Evolutionary conservation across 2,888 invertebrate genomes (phyloP).

Genomic region (Pyrrhosoma nymphula): DNA sequence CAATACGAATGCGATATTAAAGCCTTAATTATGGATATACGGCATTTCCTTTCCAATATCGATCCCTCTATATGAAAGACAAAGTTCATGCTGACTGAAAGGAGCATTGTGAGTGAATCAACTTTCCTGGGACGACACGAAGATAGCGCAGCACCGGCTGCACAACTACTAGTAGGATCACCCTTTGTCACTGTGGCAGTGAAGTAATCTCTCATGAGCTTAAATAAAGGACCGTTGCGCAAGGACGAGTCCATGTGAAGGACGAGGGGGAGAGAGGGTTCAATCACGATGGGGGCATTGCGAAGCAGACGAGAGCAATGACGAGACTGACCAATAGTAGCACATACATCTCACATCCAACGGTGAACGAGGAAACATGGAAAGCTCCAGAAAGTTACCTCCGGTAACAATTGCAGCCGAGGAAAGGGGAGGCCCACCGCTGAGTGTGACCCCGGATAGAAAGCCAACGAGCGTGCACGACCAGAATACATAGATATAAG

Average conservation of each 20-base stretch:
- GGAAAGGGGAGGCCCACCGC: background rate
- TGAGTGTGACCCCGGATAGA: background rate
- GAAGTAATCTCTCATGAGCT: conserved; percentile 21
- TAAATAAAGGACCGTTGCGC: conserved; percentile 21
- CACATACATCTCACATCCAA: background rate
- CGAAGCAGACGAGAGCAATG: background rate
- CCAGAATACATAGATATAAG: background rate
- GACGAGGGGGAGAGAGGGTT: background rate
- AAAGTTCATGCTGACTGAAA: no score
- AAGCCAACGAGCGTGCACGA: background rate
- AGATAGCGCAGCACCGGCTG: background rate
- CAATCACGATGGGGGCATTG: background rate
- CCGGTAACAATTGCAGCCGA: background rate
- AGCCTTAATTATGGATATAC: no score
- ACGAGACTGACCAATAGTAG: background rate
- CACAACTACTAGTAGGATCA: background rate
- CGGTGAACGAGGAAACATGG: background rate
- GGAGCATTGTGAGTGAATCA: background rate
- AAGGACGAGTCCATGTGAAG: conserved; percentile 7
- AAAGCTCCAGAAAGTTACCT: background rate
- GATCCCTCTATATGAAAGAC: no score
- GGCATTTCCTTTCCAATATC: no score
- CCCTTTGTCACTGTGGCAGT: background rate
- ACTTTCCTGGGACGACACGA: background rate
- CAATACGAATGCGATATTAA: no score